Evolutionary conservation across 2,797 vertebrate genomes (phyloP), one percentile per base, ranked within the genome.

Genomic region (Sebastes oblongus): DNA sequence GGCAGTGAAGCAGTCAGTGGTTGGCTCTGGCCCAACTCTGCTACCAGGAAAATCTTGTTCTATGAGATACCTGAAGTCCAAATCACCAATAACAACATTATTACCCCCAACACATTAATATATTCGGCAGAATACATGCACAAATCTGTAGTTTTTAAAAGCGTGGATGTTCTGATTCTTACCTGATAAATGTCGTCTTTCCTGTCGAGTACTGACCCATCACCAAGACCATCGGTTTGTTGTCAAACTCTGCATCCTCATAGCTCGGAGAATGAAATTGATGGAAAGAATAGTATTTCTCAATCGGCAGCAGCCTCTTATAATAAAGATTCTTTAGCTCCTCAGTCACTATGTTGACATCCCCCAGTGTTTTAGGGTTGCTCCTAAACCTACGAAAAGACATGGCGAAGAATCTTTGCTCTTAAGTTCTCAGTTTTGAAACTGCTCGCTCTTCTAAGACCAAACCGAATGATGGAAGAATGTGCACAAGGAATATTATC

Each of bases 161-260:
- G 8, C 1, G 6, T 10, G 4, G 25, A 60, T 67, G 24, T 7
- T 62, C 5, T 8, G 29, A 68, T 18, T 60, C 76, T 87, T 84
- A 95, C 90, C 95, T 96, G 86, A 98, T 97, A 68, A 98, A 98
- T 42, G 97, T 97, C 11, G 97, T 98, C 85, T 98, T 98, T 50
- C 97, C 97, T 0, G 97, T 97, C 6, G 97, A 98, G 76, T 98
- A 98, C 75, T 98, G 97, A 11, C 97, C 97, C 22, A 96, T 95
- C 89, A 98, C 96, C 83, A 98, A 82, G 52, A 98, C 95, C 97
- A 98, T 98, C 1, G 97, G 97, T 62, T 98, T 98, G 86, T 94
- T 97, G 12, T 96, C 96, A 29, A 98, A 98, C 84, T 98, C 97
- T 0, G 97, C 97, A 1, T 97, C 97, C 72, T 98, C 97, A 61